Evolutionary conservation across 2,797 vertebrate genomes (phyloP).

Genomic region (Premnoplex brunnescens): DNA sequence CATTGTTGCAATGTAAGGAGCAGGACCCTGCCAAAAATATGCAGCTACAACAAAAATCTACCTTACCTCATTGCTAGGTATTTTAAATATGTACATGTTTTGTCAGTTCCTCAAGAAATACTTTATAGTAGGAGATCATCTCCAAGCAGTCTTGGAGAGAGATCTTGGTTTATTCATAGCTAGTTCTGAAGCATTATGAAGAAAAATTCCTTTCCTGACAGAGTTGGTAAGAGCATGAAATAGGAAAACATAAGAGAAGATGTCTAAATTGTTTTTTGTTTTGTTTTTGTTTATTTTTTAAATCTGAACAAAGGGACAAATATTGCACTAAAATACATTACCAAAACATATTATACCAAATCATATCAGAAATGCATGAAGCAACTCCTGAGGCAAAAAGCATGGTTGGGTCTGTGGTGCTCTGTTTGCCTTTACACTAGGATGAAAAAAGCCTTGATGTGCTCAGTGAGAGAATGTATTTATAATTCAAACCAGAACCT

Average conservation of each 20-base stretch:
- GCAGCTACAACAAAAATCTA: not conserved
- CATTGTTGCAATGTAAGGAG: rapidly evolving
- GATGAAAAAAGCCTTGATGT: not conserved
- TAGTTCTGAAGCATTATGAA: not conserved
- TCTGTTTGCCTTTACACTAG: not conserved
- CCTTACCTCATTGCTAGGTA: not conserved
- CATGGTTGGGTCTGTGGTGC: not conserved
- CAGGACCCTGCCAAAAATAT: not conserved
- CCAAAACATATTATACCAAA: not conserved
- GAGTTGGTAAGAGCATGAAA: not conserved
- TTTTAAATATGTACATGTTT: not conserved
- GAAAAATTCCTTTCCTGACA: not conserved
- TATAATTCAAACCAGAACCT: not conserved
- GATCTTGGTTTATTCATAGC: not conserved
- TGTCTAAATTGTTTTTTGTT: not conserved
- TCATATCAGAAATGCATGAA: not conserved
- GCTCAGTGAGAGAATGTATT: not conserved
- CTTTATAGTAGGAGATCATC: not conserved
- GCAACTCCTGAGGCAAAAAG: not conserved
- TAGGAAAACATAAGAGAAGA: not conserved
- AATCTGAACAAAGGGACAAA: not conserved
- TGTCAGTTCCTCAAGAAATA: not conserved
- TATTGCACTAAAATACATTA: not conserved
- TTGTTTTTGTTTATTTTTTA: not conserved
- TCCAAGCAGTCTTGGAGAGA: not conserved